Evolutionary conservation across 2,888 invertebrate species (phyloP).

Genomic region (Nomada flava): DNA sequence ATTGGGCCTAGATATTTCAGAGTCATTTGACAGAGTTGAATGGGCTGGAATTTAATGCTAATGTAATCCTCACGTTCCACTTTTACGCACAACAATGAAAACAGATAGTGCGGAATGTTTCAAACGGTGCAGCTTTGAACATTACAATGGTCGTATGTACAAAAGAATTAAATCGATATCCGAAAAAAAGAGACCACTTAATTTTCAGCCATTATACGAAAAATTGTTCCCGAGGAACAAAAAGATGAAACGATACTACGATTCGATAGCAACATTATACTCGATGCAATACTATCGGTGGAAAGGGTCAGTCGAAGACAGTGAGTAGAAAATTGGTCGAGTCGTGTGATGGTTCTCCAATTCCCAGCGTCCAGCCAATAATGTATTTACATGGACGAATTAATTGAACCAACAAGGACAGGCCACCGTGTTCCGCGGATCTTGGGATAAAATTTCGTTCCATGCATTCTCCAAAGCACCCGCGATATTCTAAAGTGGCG

Average conservation of each 20-base stretch:
- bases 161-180: neutral
- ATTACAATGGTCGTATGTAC: neutral
- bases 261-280: neutral
- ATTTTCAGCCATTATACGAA: neutral
- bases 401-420: slow-evolving; percentile 50
- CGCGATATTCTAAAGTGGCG: neutral
- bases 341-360: slow-evolving; percentile 31
- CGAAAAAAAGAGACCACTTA: neutral
- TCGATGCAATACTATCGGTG: slow-evolving; percentile 16
- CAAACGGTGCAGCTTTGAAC: neutral
- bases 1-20: neutral
- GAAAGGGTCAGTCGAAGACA: slow-evolving; percentile 33
- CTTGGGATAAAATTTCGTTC: slow-evolving; percentile 47
- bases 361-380: slow-evolving; percentile 55
- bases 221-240: neutral
- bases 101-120: neutral
- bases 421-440: neutral
- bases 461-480: neutral
- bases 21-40: too few relatives aligned
- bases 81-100: neutral
- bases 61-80: too few relatives aligned
- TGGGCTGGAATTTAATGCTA: neutral
- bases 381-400: slow-evolving; percentile 66
- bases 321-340: slow-evolving; percentile 29
- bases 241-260: neutral